Conservation (phyloP, 2,797 vertebrate genomes). For the Cossypha dichroa region DNA sequence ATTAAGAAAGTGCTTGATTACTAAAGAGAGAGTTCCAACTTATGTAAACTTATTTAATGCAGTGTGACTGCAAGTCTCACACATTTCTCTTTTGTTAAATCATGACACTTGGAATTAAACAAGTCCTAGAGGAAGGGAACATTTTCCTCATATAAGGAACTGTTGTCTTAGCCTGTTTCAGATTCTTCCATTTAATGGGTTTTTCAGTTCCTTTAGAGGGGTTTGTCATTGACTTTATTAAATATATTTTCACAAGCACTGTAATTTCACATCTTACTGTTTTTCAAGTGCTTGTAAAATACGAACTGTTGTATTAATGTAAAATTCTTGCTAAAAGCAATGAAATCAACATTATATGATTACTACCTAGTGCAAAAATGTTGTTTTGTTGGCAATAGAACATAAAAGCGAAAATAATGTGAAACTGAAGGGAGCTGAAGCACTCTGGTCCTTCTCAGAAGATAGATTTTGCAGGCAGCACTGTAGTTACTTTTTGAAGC, state of each 20-base stretch:
- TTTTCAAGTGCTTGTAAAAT: neutral
- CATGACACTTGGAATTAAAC: neutral
- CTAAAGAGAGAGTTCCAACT: neutral
- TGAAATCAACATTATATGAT: neutral
- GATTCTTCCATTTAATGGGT: neutral
- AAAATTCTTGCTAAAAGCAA: neutral
- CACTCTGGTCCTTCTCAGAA: neutral
- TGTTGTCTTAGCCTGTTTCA: neutral
- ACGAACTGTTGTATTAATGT: neutral
- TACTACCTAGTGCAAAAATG: neutral
- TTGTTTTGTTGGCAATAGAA: neutral
- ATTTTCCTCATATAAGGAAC: neutral
- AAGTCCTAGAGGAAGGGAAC: neutral
- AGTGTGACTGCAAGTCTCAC: slow-evolving; percentile 48
- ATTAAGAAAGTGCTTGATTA: neutral
- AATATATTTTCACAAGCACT: neutral
- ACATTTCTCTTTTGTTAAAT: slow-evolving; percentile 6
- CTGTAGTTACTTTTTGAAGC: neutral
- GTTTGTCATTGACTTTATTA: neutral
- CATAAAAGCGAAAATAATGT: neutral
- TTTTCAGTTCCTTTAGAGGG: neutral
- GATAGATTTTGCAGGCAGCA: neutral
- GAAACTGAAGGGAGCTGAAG: neutral
- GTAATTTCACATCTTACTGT: neutral
- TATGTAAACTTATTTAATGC: neutral